These are phyloP conservation scores for Empidonax alnorum DNA, from an alignment of 2,113 vertebrate species.

Conservation along the genomic window DNA sequence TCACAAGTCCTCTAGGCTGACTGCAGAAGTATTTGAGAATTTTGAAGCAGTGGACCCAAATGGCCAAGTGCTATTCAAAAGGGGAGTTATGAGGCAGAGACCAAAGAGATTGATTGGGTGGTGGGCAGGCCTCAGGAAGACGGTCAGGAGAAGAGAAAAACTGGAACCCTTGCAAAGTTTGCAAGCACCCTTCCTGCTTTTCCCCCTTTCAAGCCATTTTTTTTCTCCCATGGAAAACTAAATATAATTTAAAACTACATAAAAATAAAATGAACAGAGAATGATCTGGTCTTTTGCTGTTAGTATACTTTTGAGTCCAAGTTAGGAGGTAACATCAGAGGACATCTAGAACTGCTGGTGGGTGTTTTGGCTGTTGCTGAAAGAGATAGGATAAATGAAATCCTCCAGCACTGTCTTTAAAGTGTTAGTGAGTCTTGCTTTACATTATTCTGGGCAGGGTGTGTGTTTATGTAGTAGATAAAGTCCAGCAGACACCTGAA, in stretches of 20 bases:
- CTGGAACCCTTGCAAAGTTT: too few relatives aligned
- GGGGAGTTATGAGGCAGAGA: too few relatives aligned
- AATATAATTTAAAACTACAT: not conserved
- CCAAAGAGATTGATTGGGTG: too few relatives aligned
- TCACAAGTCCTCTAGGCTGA: too few relatives aligned
- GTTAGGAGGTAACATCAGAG: not conserved
- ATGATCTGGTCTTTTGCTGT: not conserved
- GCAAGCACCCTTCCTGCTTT: not conserved
- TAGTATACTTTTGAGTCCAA: not conserved
- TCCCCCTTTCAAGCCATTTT: not conserved
- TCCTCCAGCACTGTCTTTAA: not conserved
- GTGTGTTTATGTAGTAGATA: not conserved
- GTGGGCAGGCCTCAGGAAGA: too few relatives aligned
- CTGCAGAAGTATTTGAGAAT: too few relatives aligned
- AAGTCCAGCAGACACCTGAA: not conserved
- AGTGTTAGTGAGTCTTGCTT: not conserved
- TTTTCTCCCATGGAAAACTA: not conserved
- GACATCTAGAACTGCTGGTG: not conserved
- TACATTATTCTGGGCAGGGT: not conserved
- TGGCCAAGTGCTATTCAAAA: too few relatives aligned
- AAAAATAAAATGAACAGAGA: not conserved
- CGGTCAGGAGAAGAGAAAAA: too few relatives aligned
- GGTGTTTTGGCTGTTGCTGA: not conserved
- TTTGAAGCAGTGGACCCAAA: too few relatives aligned
- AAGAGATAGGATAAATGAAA: not conserved